A percentile compares a stretch with the other conserved stretches of the same genome.
phyloP scores from a whole-genome alignment of 2,113 vertebrate species.

The Pedetes capensis region DNA sequence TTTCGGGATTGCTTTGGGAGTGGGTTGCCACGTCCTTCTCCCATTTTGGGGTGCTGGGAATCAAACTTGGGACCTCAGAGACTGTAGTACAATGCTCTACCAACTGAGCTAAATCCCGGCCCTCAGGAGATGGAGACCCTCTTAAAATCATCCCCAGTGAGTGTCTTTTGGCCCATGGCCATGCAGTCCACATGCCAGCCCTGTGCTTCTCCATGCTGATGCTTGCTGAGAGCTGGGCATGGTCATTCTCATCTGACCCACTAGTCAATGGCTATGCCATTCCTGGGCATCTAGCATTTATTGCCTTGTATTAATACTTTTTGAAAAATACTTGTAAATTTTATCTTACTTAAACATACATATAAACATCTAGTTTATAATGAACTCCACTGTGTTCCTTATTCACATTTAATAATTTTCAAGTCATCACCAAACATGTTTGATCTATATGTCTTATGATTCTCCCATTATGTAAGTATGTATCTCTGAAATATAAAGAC shows the following conservation, averaged over 20 bases:
- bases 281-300: background rate
- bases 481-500: background rate
- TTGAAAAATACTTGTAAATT: background rate
- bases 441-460: background rate
- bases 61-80: too few species aligned
- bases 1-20: too few species aligned
- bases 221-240: background rate
- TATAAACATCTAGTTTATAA: background rate
- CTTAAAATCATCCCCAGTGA: background rate
- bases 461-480: background rate
- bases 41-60: too few species aligned
- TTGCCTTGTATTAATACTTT: background rate
- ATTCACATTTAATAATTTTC: background rate
- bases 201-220: background rate
- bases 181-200: background rate
- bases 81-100: too few species aligned
- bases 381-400: background rate
- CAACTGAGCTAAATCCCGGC: too few species aligned
- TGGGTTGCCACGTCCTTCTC: too few species aligned
- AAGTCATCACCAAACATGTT: background rate
- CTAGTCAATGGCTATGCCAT: background rate
- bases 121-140: background rate
- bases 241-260: background rate
- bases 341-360: conserved; percentile 1
- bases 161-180: background rate